Evolutionary conservation across 2,888 invertebrate genomes (phyloP), one percentile per base, ranked within the genome.

Genomic region (Drosophila pegasa): DNA sequence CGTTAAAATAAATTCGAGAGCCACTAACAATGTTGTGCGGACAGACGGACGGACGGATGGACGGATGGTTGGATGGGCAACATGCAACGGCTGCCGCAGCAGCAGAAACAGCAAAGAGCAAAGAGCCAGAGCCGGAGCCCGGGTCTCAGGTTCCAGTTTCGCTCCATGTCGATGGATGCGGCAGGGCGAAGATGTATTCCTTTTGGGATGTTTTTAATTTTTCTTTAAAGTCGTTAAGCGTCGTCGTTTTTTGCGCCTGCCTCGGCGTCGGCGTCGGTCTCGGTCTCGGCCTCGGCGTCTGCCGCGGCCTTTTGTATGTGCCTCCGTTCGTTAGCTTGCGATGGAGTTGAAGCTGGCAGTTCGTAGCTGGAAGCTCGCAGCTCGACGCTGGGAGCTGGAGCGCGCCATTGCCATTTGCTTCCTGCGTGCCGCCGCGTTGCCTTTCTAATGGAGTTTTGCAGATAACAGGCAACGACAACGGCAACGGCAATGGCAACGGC

Each of bases 1-100:
- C 90, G 90, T 91, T 90, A 91, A 91, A 90, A 88, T 87, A 87
- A 89, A 87, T 87, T 81, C 90, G 79, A 80, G 86, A 83, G 82
- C 77, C 87, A 87, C 88, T 84, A 86, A 86, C 87, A 86, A 86
- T 83, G 83, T 84, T 84, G 85, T 22, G 63, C 55, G 33, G 43
- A 43, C 54, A 5, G 56, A 18, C 51, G 2, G 38, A 58, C 67
- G 18, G 60, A 29, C 51, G 33, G 25, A 29, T 40, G 38, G 51
- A 52, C 52, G 27, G 52, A 12, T 12, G 40, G 61, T 43, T 37
- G 76, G 48, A 72, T 78, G 82, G 69, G 79, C 73, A 76, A 69
- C 86, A 78, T 78, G 83, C 87, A 87, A 81, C 87, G 69, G 58
- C 52, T 66, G 71, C 51, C 68, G 77, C 63, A 52, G 48, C 50